Base-by-base conservation (phyloP, 2,888 invertebrate species). In the Chrysolina americana region DNA sequence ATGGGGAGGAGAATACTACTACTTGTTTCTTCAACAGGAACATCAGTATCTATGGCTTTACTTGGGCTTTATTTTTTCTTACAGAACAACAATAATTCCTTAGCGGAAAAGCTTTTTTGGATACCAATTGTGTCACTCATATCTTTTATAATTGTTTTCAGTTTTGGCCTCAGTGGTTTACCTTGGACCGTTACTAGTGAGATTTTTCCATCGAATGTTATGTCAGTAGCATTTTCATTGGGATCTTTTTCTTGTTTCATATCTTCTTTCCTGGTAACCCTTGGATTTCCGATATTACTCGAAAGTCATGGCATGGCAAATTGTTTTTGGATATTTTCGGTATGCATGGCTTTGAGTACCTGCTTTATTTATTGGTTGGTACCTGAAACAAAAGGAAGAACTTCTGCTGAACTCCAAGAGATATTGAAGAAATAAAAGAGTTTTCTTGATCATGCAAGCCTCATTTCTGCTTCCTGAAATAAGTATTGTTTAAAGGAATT, bases 121-220 rank as follows among this genome's bases (percentile, higher is more conserved):
- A 86, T 95, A 53, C 95, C 95, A 0, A 90, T 95, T 13, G 86
- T 92, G 8, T 92, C 94, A 0, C 87, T 95, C 65, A 90, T 95
- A 0, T 79, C 93, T 23, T 95, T 93, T 88, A 93, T 95, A 76
- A 88, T 92, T 70, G 91, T 92, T 0, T 95, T 94, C 88, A 93
- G 94, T 78, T 9, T 84, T 88, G 91, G 92, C 0, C 91, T 94
- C 68, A 95, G 96, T 3, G 93, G 95, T 0, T 85, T 95, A 53
- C 94, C 95, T 0, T 95, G 95, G 95, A 93, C 95, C 0, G 92
- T 96, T 44, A 91, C 95, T 90, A 93, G 94, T 1, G 96, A 96
- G 86, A 91, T 96, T 87, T 93, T 96, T 87, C 92, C 96, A 28
- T 88, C 93, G 0, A 93, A 94, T 80, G 74, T 78, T 9, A 81